These are phyloP conservation scores for Cydia amplana DNA, from an alignment of 1,140 invertebrate genomes.

Conservation along the genomic window DNA sequence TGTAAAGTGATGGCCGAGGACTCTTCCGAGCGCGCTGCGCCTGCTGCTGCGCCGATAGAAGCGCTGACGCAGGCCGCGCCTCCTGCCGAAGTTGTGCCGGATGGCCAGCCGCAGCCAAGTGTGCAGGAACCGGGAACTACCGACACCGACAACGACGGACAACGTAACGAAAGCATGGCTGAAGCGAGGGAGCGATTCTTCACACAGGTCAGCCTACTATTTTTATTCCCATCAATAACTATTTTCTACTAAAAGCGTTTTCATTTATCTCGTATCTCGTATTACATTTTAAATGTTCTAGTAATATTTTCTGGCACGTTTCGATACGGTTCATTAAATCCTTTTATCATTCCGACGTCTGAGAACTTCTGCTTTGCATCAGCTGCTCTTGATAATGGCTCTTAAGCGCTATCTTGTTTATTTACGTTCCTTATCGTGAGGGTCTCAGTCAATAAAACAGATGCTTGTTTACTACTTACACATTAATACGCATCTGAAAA, in stretches of 20 bases:
- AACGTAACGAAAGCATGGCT: conserved; percentile 63
- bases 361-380: conserved; percentile 60
- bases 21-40: conserved; percentile 51
- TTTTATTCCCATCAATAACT: neutral
- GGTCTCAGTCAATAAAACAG: conserved; percentile 56
- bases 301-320: conserved; percentile 28
- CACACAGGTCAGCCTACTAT: conserved; percentile 57
- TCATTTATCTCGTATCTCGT: neutral
- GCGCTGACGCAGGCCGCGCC: conserved; percentile 43
- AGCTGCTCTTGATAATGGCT: conserved; percentile 55
- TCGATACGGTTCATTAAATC: conserved; percentile 43
- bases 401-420: conserved; percentile 50
- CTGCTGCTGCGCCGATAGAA: conserved; percentile 37
- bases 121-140: conserved; percentile 40
- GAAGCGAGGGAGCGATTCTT: conserved; percentile 72
- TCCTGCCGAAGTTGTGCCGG: conserved; percentile 39
- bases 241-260: conserved; percentile 13
- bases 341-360: conserved; percentile 64
- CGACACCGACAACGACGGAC: conserved; percentile 47
- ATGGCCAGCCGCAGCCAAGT: conserved; percentile 39
- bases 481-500: conserved; percentile 28
- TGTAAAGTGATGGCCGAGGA: conserved; percentile 66
- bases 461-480: conserved; percentile 45
- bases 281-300: conserved; percentile 19
- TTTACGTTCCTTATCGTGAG: conserved; percentile 51